Evolutionary conservation across 2,888 invertebrate genomes (phyloP), one percentile per base, ranked within the genome.

Genomic region (Macrophya annulata): DNA sequence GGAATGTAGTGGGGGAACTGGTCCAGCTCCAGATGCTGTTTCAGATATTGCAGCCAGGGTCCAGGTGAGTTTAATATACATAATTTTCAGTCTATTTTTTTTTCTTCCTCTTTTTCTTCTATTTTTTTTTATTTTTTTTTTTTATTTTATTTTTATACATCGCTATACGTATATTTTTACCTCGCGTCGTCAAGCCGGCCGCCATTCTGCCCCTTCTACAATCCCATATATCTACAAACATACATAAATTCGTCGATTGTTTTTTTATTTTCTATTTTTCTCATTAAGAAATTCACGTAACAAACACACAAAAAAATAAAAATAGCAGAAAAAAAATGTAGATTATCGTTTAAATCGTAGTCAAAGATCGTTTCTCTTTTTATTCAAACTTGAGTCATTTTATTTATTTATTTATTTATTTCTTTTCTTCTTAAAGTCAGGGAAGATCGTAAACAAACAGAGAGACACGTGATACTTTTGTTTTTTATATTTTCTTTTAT

Each of bases 11-110:
- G 86, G 85, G 86, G 82, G 85, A 83, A 84, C 17, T 48, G 31
- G 15, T 31, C 84, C 84, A 77, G 87, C 85, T 65, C 72, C 86
- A 45, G 85, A 87, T 86, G 76, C 84, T 79, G 72, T 86, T 55
- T 72, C 77, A 51, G 87, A 89, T 82, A 88, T 90, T 79, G 88
- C 87, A 79, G 87, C 88, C 40, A 86, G 88, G 84, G 87, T 89
- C 85, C 89, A 90, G 88, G 90, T 89, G 85, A 88, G 88, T 87
- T 77, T 37, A 12, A 68, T 45, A 62, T 79, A 62, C 15, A 3
- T 17, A 21, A 45, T 45, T 68, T 68, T 68, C 37, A 68, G 4
- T 31, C 21, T 21, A 4, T 51, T 4, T 76, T n/a, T 31, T 31
- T 51, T 31, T 48, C 48, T 48, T 15, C 48, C 48, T 48, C 48